Evolutionary conservation across 2,888 invertebrate genomes (phyloP), one percentile per base, ranked within the genome.

Genomic region (Gonocerus acuteangulatus): DNA sequence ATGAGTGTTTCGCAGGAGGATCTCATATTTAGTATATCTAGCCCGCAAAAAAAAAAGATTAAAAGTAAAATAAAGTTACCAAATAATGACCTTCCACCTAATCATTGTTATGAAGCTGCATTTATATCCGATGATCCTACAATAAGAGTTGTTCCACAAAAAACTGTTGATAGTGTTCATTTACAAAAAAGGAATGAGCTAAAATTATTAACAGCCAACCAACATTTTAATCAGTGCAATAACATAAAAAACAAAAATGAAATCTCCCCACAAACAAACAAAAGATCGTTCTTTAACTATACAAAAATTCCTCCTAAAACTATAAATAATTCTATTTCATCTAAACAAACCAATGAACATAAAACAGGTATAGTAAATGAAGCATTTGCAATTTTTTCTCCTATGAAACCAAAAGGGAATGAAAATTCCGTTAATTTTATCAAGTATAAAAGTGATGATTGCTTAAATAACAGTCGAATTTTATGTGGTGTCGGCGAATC

Each of bases 101-200:
- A 70, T 51, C 69, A 70, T 18, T 71, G 71, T 62, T 73, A 69
- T 65, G 74, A 74, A 66, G 73, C 73, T 1, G 73, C 71, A 15
- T 74, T 74, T 64, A 72, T 71, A n/a, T 71, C 72, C 15, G 71
- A 71, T 23, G 69, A 70, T 59, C 74, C 74, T 2, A 66, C 71
- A 19, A 73, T 73, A 6, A 65, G 73, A 42, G 69, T 74, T 18
- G 69, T 73, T 18, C 70, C 71, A 18, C 69, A 70, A 51, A 66
- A 66, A 42, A 65, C 69, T 21, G 67, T 69, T 1, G 71, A 71
- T 47, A 68, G 68, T 34, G 51, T 71, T 2, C 64, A 64, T 59
- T 47, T 64, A n/a, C 61, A 61, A 18, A 58, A 32, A 57, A 32
- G 18, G 13, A 9, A 15, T 15, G n/a, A 47, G 22, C 21, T 18